phyloP scores from a whole-genome alignment of 2,888 invertebrate genomes.

The Cryptocephalus primarius region DNA sequence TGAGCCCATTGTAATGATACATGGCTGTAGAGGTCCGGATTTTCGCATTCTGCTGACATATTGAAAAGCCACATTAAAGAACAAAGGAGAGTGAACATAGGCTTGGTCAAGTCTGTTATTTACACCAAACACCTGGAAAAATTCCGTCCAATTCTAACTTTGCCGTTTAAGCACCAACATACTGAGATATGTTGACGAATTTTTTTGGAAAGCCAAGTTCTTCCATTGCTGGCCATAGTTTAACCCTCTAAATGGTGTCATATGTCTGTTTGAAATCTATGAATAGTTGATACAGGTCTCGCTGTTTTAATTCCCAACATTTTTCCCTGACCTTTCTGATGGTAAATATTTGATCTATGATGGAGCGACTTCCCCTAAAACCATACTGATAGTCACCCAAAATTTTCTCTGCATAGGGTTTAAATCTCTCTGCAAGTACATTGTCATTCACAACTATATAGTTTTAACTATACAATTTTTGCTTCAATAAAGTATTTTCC shows the following conservation, averaged over 20 bases:
- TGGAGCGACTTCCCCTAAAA: no score
- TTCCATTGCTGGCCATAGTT: constrained; percentile 7
- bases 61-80: background rate
- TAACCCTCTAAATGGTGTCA: constrained; percentile 6
- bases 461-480: no score
- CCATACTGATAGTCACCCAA: background rate
- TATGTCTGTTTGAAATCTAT: constrained; percentile 10
- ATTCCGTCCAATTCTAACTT: constrained; percentile 1
- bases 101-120: background rate
- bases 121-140: constrained; percentile 1
- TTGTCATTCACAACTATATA: no score
- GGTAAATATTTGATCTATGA: background rate
- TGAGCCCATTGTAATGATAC: background rate
- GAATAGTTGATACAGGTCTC: constrained; percentile 8
- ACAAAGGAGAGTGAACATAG: background rate
- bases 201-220: constrained; percentile 9
- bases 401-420: constrained; percentile 1
- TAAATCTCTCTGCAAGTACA: background rate
- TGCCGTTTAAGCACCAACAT: constrained; percentile 2
- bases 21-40: background rate
- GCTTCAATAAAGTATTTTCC: no score
- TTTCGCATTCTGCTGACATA: background rate
- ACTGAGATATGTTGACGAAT: constrained; percentile 4
- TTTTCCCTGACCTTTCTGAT: constrained; percentile 7
- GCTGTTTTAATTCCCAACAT: constrained; percentile 6